Percentiles rank a stretch among this genome's conserved stretches.
Evolutionary conservation across 2,888 invertebrate species (phyloP).

Genomic region (Salticus scenicus): DNA sequence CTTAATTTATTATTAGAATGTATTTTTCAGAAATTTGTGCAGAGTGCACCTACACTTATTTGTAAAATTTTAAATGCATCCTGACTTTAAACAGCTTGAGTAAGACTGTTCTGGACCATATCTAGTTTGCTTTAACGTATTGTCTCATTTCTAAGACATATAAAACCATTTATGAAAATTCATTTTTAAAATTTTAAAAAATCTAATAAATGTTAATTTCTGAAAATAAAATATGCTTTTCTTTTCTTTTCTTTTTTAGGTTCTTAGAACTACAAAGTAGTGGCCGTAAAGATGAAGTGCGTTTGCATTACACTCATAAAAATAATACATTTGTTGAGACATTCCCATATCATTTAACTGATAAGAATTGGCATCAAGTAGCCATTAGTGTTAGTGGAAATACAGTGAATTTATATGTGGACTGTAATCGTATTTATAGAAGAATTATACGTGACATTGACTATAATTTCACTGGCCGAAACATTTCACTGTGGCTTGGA

Average conservation of each 20-base stretch:
- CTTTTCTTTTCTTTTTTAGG: slow-evolving; percentile 77
- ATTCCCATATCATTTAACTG: slow-evolving; percentile 90
- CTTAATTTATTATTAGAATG: too few species aligned
- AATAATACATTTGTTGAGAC: slow-evolving; percentile 85
- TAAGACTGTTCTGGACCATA: too few species aligned
- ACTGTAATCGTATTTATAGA: slow-evolving; percentile 90
- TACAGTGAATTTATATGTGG: slow-evolving; percentile 86
- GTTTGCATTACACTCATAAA: slow-evolving; percentile 83
- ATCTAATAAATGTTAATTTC: too few species aligned
- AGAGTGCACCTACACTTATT: too few species aligned
- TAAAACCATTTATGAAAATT: too few species aligned
- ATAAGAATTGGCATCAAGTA: slow-evolving; percentile 89
- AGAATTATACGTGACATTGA: slow-evolving; percentile 83
- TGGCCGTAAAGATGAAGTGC: slow-evolving; percentile 89
- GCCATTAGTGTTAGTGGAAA: slow-evolving; percentile 89
- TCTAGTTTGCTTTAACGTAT: too few species aligned
- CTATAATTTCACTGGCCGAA: slow-evolving; percentile 78
- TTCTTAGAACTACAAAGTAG: slow-evolving; percentile 94
- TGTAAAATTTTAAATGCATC: too few species aligned
- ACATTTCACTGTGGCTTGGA: slow-evolving; percentile 87
- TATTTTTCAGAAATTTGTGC: too few species aligned
- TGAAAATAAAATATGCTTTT: too few species aligned
- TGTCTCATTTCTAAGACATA: too few species aligned
- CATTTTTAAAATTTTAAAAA: too few species aligned
- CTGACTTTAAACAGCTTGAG: too few species aligned